Base-by-base conservation (phyloP, 2,113 vertebrate genomes). In the Ranitomeya imitator region DNA sequence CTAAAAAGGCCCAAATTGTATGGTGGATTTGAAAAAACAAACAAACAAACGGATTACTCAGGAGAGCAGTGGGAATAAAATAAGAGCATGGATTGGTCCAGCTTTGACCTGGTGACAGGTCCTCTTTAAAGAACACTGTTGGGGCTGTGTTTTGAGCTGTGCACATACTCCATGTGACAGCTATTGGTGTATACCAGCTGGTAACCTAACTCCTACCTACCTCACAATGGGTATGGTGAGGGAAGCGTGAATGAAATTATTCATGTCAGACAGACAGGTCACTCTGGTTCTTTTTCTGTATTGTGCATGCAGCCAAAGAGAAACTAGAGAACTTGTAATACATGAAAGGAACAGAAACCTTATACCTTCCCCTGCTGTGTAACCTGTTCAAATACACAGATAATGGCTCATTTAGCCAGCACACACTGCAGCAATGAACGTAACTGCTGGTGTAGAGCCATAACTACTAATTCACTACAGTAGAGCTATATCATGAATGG, bases 241-340 rank as follows among this genome's bases (percentile, higher is more conserved):
- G 73, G 87, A 88, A 84, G 81, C 87, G 60, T 88, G 81, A 78
- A 88, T 63, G 71, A 84, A 84, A 88, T 88, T 78, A 88, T 88
- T 88, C 59, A 88, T 88, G 71, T 83, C 73, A 67, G 81, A 88
- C 81, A 78, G 59, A 14, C 59, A 76, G 37, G 87, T 88, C 73
- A 61, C 80, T 78, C 23, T 67, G 73, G 59, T 63, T 61, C 81
- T 60, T 67, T 21, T 59, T 55, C 69, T 76, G 69, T 52, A 83
- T 88, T 88, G 81, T 84, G 81, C 74, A 76, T 45, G 51, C 59
- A 78, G 59, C 81, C 79, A 84, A 65, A 71, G 60, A 63, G 87
- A 84, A 88, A 88, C 60, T 74, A 31, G 87, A 88, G 87, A 77
- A 23, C 80, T 65, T 88, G 87, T 88, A 88, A 88, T 84, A 88